These are phyloP conservation scores for Herpailurus yagouaroundi DNA, from an alignment of 2,113 vertebrate species.

Conservation along the genomic window DNA sequence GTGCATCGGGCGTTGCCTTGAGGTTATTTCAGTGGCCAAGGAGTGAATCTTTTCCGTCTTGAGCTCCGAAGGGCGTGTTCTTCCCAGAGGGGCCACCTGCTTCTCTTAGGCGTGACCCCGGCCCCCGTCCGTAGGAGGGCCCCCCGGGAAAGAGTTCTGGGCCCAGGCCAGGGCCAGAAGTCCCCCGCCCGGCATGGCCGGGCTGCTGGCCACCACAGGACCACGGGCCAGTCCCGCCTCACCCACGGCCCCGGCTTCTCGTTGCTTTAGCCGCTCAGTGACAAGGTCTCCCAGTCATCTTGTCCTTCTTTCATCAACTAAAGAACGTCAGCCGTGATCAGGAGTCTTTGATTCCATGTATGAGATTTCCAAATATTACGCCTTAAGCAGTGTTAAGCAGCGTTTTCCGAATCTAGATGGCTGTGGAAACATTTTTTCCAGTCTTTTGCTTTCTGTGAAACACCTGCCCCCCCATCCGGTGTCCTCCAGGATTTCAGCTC, in stretches of 20 bases:
- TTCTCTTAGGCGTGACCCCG: too few relatives aligned
- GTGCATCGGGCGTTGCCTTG: rapidly evolving
- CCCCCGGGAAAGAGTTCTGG: not conserved
- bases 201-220: too few relatives aligned
- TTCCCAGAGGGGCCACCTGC: not conserved
- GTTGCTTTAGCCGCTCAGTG: rapidly evolving
- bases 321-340: not conserved
- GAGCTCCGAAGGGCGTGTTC: rapidly evolving
- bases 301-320: not conserved
- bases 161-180: not conserved
- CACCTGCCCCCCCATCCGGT: rapidly evolving
- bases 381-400: not conserved
- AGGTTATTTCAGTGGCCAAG: not conserved
- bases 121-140: rapidly evolving
- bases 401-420: not conserved
- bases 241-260: rapidly evolving
- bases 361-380: rapidly evolving
- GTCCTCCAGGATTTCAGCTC: not conserved
- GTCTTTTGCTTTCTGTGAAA: not conserved
- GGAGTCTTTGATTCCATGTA: rapidly evolving
- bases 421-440: rapidly evolving
- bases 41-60: rapidly evolving
- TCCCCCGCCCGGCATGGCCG: too few relatives aligned
- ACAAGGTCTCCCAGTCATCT: not conserved
- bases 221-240: rapidly evolving